Base-by-base conservation (phyloP, 2,888 invertebrate species). In the Tiphia femorata region DNA sequence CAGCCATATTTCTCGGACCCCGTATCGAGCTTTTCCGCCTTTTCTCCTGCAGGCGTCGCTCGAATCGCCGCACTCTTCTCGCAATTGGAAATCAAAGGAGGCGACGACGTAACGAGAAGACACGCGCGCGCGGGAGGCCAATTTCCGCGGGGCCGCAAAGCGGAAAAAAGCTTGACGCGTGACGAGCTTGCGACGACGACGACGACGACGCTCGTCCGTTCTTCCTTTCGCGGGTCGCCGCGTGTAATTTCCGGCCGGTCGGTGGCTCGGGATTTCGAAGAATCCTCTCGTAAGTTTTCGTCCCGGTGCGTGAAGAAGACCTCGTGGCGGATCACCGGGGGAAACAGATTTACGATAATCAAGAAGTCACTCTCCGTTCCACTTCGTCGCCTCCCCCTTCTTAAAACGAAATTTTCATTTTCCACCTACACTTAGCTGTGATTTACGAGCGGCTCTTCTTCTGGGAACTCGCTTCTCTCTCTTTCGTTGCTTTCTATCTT, bases 261-360 rank as follows among this genome's bases (percentile, higher is more conserved):
- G n/a, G n/a, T n/a, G n/a, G n/a, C n/a, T n/a, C n/a, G n/a, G n/a
- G n/a, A 35, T 42, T 57, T 40, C 49, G 51, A 33, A 27, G 14
- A 42, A 20, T 40, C 35, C 50, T 40, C 41, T 40, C 30, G 49
- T 41, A 64, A 55, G 49, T 25, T 16, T 2, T 17, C 5, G 19
- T n/a, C n/a, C n/a, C n/a, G n/a, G n/a, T n/a, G n/a, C n/a, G n/a
- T n/a, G n/a, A n/a, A n/a, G n/a, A n/a, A n/a, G n/a, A n/a, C n/a
- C n/a, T n/a, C n/a, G n/a, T n/a, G n/a, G n/a, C n/a, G n/a, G n/a
- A n/a, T n/a, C n/a, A n/a, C n/a, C n/a, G n/a, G n/a, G n/a, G n/a
- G 54, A 68, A 63, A 59, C 53, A 60, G 69, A 70, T 69, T 70
- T 69, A 69, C 56, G 69, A 53, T 70, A 70, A 69, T 70, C 69